Conservation (phyloP, 1,140 invertebrate species). For the Oedothorax gibbosus region DNA sequence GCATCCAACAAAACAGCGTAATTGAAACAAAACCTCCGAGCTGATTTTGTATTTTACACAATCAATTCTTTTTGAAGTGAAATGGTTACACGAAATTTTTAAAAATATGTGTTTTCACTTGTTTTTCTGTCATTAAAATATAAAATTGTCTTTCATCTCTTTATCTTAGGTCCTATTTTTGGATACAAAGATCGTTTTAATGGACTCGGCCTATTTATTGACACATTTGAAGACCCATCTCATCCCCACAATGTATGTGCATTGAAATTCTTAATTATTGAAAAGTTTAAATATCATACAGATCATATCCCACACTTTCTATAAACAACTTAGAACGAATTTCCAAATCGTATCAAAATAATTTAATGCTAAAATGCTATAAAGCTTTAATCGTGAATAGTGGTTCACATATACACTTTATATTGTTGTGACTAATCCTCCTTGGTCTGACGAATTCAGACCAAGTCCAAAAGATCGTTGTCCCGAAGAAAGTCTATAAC, state of each 20-base stretch:
- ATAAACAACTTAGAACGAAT: not conserved
- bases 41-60: no score
- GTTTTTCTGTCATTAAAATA: no score
- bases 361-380: not conserved
- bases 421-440: no score
- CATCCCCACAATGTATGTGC: slow-evolving; percentile 27
- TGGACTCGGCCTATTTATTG: slow-evolving; percentile 93
- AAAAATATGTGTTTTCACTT: no score
- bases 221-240: slow-evolving; percentile 77
- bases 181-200: slow-evolving; percentile 93
- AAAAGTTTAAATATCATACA: not conserved
- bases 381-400: not conserved
- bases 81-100: no score
- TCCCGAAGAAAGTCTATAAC: no score
- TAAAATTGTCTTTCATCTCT: not conserved
- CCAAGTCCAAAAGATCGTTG: no score
- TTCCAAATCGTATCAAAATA: not conserved
- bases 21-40: no score
- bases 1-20: no score
- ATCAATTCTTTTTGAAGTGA: no score
- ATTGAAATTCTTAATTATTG: not conserved
- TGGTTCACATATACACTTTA: not conserved
- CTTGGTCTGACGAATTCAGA: no score
- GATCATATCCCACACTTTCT: not conserved
- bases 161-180: slow-evolving; percentile 82